Percentiles rank a stretch among this genome's conserved stretches.
phyloP scores from a whole-genome alignment of 2,888 invertebrate species.

The Andrena praecox region DNA sequence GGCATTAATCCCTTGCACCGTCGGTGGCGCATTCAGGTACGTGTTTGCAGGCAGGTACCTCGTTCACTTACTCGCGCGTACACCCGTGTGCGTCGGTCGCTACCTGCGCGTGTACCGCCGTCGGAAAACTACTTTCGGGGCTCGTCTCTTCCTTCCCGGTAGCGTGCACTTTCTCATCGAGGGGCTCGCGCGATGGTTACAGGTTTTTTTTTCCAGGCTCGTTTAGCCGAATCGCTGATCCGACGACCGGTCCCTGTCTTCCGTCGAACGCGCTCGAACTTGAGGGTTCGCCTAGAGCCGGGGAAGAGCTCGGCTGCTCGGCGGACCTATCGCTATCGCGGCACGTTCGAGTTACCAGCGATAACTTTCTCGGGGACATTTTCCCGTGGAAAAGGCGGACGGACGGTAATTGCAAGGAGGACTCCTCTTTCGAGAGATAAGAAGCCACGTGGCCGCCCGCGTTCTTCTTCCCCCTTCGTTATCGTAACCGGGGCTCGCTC shows the following conservation, averaged over 20 bases:
- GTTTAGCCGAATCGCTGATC: constrained; percentile 71
- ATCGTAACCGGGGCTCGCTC: constrained; percentile 53
- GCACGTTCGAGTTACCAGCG: neutral
- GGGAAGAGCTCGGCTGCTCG: neutral
- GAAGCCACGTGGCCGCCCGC: constrained; percentile 46
- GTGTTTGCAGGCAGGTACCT: constrained; percentile 67
- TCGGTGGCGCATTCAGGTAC: constrained; percentile 61
- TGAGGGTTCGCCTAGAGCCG: neutral
- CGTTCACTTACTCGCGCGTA: constrained; percentile 61
- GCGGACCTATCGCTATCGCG: neutral
- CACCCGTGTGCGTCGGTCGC: constrained; percentile 18
- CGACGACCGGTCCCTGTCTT: constrained; percentile 4
- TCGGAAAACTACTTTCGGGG: constrained; percentile 42
- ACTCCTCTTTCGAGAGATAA: constrained; percentile 45
- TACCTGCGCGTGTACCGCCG: constrained; percentile 8
- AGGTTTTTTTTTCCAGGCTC: constrained; percentile 67
- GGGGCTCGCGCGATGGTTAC: constrained; percentile 62
- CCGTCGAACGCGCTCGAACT: neutral
- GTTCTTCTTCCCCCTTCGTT: constrained; percentile 44
- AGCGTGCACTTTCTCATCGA: constrained; percentile 20
- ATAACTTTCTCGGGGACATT: constrained; percentile 9
- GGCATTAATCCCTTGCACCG: constrained; percentile 63
- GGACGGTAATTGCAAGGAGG: constrained; percentile 15
- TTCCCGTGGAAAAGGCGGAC: neutral
- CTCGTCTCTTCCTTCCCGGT: constrained; percentile 13